Percentiles rank a stretch among this genome's conserved stretches.
These are phyloP conservation scores for Diorhabda carinulata DNA, from an alignment of 1,140 invertebrate genomes.

Conservation along the genomic window DNA sequence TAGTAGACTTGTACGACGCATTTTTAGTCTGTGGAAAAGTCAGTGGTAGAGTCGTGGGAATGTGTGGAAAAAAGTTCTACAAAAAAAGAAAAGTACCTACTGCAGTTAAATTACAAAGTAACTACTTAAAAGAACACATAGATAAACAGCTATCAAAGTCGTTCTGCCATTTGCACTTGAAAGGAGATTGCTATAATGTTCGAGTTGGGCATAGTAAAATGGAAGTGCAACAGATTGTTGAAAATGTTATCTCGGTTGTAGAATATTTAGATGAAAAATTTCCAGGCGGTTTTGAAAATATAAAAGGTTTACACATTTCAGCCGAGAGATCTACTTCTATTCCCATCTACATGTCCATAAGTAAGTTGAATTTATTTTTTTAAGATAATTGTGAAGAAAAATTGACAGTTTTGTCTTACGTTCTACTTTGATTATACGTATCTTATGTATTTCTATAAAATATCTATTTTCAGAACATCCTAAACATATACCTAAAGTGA, in stretches of 20 bases:
- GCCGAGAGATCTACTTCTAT: constrained; percentile 48
- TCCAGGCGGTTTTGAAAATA: constrained; percentile 62
- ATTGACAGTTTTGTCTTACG: background rate
- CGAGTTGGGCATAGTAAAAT: constrained; percentile 57
- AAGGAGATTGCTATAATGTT: constrained; percentile 54
- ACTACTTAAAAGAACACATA: constrained; percentile 57
- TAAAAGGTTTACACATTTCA: constrained; percentile 57
- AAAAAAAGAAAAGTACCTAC: constrained; percentile 59
- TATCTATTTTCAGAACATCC: constrained; percentile 48
- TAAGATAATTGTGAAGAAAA: background rate
- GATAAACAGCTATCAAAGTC: constrained; percentile 56
- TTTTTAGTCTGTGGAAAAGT: constrained; percentile 63
- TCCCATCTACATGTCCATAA: constrained; percentile 59
- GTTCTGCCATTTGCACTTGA: constrained; percentile 53
- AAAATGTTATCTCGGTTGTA: constrained; percentile 56
- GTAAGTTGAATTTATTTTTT: constrained; percentile 49
- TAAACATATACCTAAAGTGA: constrained; percentile 45
- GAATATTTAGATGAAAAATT: constrained; percentile 52
- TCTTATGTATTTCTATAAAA: constrained; percentile 5
- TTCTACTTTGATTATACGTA: background rate
- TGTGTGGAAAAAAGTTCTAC: constrained; percentile 59
- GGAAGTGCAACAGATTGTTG: constrained; percentile 51
- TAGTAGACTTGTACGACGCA: constrained; percentile 59
- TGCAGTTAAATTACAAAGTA: constrained; percentile 52
- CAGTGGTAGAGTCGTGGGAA: constrained; percentile 56